Conservation (phyloP, 2,113 vertebrate species). For the Hippocampus guttulatus region DNA sequence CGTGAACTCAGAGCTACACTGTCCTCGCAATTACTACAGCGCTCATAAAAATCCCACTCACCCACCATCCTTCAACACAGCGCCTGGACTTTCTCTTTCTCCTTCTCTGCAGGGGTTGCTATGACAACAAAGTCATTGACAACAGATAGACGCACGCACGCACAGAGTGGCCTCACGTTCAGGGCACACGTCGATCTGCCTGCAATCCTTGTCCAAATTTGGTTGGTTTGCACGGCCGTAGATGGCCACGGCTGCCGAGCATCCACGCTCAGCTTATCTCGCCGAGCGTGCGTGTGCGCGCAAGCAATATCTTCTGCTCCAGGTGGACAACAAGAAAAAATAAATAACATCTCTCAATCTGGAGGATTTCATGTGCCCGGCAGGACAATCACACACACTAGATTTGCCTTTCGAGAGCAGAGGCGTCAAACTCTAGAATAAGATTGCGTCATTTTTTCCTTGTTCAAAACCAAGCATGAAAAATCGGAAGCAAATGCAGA, state of each 20-base stretch:
- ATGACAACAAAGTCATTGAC: slow-evolving; percentile 58
- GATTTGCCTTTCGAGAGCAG: background rate
- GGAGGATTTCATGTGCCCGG: background rate
- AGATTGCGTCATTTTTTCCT: background rate
- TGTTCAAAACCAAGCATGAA: background rate
- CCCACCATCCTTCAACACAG: slow-evolving; percentile 14
- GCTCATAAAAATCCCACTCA: slow-evolving; percentile 4
- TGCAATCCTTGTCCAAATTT: slow-evolving; percentile 90
- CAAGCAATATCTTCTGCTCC: slow-evolving; percentile 31
- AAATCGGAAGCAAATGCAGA: background rate
- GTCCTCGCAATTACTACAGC: slow-evolving; percentile 9
- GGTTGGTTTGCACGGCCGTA: slow-evolving; percentile 74
- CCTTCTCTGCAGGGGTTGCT: slow-evolving; percentile 52
- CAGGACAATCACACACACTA: too few species aligned
- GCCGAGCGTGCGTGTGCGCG: slow-evolving; percentile 22
- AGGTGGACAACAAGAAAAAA: slow-evolving; percentile 2
- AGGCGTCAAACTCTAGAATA: background rate
- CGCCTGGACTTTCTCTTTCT: slow-evolving; percentile 23
- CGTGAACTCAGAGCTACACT: background rate
- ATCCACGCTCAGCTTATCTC: slow-evolving; percentile 69
- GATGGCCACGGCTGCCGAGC: slow-evolving; percentile 67
- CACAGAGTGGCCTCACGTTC: slow-evolving; percentile 71
- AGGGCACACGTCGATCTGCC: slow-evolving; percentile 80
- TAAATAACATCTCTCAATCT: background rate
- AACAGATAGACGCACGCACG: slow-evolving; percentile 47